Evolutionary conservation across 2,113 vertebrate species (phyloP), one percentile per base, ranked within the genome.

Genomic region (Mirounga angustirostris): DNA sequence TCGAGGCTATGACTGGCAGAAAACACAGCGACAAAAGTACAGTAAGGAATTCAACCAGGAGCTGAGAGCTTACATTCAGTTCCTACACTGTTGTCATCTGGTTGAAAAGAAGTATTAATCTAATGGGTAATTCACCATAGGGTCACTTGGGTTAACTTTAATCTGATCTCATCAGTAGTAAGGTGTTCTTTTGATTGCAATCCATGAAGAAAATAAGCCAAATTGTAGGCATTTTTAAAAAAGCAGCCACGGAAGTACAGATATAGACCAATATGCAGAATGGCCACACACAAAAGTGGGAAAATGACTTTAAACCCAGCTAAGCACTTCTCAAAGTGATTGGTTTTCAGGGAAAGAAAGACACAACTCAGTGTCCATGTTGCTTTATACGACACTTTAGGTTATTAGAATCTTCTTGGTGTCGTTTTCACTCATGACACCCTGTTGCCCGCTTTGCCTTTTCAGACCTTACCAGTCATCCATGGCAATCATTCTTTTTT

Each of bases 281-380:
- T 3, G 16, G 65, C 26, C 19, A 65, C 46, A 65, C 46, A 85
- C 18, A 15, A 24, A 96, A 58, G 86, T 84, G n/a, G 40, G 50
- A 91, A 85, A 63, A 91, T 78, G 13, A 78, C 84, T 73, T 80
- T 71, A 85, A 94, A 74, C 21, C 46, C 0, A 0, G 79, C 58
- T 85, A 81, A 93, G 65, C 12, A 9, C 67, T 84, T 94, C 78
- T 81, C 19, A 90, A 78, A 85, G 82, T 24, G 43, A 46, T 82
- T 94, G 89, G 81, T 80, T 96, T 67, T 54, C 63, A 59, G n/a
- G 30, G 56, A 76, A 93, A 84, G 63, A 36, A 76, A 87, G 89
- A 83, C 5, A 15, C 33, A 54, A n/a, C 26, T 67, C 87, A 59
- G 54, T 1, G 40, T 61, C 61, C 43, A 50, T 0, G 3, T 19